Evolutionary conservation across 2,888 invertebrate genomes (phyloP), one percentile per base, ranked within the genome.

Genomic region (Oxycera nigricornis): DNA sequence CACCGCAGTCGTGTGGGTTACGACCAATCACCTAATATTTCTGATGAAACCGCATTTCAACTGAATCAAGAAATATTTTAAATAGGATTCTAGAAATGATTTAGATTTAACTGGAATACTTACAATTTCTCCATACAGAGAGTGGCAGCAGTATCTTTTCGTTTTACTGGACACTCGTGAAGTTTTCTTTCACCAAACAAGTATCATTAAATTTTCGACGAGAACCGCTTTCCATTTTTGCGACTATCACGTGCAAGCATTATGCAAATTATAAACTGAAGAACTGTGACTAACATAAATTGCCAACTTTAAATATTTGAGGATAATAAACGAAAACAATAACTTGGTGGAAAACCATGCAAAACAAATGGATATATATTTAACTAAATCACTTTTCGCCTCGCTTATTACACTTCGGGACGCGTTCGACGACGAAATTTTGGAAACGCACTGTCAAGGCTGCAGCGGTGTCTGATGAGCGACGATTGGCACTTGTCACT

Each of bases 201-300:
- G 22, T 65, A 9, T 14, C 30, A 65, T 24, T 41, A 41, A 30
- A 65, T 24, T 65, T 65, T 20, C 24, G 41, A 65, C 65, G 11
- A 65, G 26, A 39, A 30, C 22, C 41, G 39, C 20, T 65, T 65
- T 65, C 65, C 65, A 65, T 65, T 65, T 65, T 65, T 41, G 41
- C 39, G 20, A 65, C 20, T 65, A 65, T 41, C 39, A 65, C 2
- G 24, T 3, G 7, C 39, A 41, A 24, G 24, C 22, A 65, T 41
- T 41, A 41, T 35, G 65, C 39, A 41, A 65, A 24, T 39, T 14
- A 41, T 39, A 65, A 65, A 20, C 39, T 9, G 41, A 65, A 65
- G 24, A 65, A 20, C 11, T 11, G 3, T 39, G 4, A 65, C 41
- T 65, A 24, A 41, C 22, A n/a, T 22, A 59, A n/a, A 14, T 14